Percentiles rank a stretch among this genome's conserved stretches.
Conservation (phyloP, 2,888 invertebrate genomes). For the Ornithoptera priamus region DNA sequence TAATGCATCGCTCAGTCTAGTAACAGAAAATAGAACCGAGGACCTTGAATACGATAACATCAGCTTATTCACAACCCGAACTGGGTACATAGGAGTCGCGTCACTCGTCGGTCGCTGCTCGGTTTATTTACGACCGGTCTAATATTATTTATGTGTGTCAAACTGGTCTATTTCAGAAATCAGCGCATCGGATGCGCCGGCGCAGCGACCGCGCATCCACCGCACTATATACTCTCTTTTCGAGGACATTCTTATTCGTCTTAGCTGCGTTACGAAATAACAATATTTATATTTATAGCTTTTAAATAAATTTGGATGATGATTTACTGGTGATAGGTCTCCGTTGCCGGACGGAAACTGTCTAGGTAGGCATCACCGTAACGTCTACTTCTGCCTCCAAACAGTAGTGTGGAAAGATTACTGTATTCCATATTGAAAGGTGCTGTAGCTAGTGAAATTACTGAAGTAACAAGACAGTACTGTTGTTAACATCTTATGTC, state of each 20-base stretch:
- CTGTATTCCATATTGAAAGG: too few species aligned
- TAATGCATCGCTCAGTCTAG: conserved; percentile 2
- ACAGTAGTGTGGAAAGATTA: too few species aligned
- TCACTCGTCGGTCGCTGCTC: conserved; percentile 40
- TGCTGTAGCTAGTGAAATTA: too few species aligned
- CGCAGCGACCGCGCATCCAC: conserved; percentile 33
- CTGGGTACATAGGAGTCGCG: conserved; percentile 32
- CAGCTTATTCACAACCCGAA: conserved; percentile 19
- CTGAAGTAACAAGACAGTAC: too few species aligned
- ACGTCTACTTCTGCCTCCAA: too few species aligned
- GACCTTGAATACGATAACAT: conserved; percentile 26
- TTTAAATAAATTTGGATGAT: too few species aligned
- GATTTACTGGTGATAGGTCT: too few species aligned
- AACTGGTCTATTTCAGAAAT: conserved; percentile 69
- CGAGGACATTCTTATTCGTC: not conserved
- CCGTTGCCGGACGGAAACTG: too few species aligned
- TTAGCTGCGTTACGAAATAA: not conserved
- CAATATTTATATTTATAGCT: too few species aligned
- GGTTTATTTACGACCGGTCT: conserved; percentile 61
- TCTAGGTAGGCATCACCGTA: too few species aligned
- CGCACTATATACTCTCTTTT: conserved; percentile 7
- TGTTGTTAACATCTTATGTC: too few species aligned
- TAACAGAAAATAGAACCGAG: conserved; percentile 18
- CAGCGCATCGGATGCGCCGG: conserved; percentile 50
- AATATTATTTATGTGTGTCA: conserved; percentile 77